phyloP scores from a whole-genome alignment of 2,797 vertebrate species.

The Chiloscyllium punctatum region DNA sequence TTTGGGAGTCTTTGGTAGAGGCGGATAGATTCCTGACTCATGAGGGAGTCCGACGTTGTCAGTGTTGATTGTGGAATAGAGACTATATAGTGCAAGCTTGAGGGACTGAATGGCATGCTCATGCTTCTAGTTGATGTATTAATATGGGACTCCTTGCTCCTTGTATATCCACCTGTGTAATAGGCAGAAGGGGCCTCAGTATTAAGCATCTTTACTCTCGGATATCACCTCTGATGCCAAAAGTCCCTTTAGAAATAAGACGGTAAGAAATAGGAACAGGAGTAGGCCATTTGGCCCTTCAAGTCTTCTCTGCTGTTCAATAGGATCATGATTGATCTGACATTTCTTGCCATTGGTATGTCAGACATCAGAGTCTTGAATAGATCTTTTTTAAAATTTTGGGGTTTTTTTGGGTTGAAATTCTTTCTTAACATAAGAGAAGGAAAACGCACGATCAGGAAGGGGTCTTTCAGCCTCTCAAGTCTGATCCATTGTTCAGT shows the following conservation, averaged over 20 bases:
- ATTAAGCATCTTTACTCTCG: not conserved
- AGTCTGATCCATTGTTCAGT: not conserved
- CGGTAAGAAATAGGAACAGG: too few species aligned
- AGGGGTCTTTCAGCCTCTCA: not conserved
- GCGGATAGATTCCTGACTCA: too few species aligned
- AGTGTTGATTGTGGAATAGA: too few species aligned
- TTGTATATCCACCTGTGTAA: not conserved
- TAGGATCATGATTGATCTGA: too few species aligned
- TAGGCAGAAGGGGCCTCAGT: not conserved
- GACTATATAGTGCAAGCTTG: too few species aligned
- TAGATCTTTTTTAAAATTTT: not conserved
- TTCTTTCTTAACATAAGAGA: not conserved
- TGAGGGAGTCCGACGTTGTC: too few species aligned
- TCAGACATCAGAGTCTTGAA: not conserved
- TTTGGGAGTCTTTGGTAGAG: too few species aligned
- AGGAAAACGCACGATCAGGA: not conserved
- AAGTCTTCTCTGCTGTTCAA: too few species aligned
- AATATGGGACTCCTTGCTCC: not conserved
- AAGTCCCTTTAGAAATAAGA: not conserved
- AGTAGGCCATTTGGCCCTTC: too few species aligned
- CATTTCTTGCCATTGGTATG: too few species aligned
- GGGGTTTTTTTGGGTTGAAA: not conserved
- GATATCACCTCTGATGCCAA: not conserved
- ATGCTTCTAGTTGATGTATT: too few species aligned
- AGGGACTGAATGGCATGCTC: too few species aligned